These are phyloP conservation scores for Deilephila porcellus DNA, from an alignment of 2,888 invertebrate species.

Conservation along the genomic window DNA sequence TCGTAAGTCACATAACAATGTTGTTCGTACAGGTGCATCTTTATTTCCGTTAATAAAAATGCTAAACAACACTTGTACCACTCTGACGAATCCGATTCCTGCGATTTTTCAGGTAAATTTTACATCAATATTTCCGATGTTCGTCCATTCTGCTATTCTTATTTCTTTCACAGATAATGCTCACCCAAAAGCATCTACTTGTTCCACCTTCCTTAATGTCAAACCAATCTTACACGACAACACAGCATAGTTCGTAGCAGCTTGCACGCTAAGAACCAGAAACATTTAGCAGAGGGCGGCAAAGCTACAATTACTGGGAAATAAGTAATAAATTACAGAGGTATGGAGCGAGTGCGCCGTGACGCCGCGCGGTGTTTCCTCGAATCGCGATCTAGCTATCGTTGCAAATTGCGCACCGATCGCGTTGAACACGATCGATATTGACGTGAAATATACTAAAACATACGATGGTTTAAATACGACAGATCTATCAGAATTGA, in stretches of 20 bases:
- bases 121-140: no score
- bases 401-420: conserved; percentile 72
- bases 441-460: conserved; percentile 11
- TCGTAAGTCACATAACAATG: no score
- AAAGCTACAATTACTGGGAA: conserved; percentile 76
- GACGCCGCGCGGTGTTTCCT: conserved; percentile 71
- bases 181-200: not conserved
- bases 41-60: no score
- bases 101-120: no score
- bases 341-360: conserved; percentile 69
- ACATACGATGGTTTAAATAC: not conserved
- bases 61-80: no score
- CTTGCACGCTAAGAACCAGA: conserved; percentile 54
- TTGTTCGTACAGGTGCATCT: no score
- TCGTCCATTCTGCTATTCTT: no score
- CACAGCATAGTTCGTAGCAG: conserved; percentile 39
- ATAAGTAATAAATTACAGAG: conserved; percentile 64
- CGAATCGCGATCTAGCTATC: conserved; percentile 74
- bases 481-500: no score
- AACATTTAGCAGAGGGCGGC: conserved; percentile 66
- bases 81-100: no score
- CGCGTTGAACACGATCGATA: conserved; percentile 70
- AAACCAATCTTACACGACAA: not conserved
- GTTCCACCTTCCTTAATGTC: not conserved
- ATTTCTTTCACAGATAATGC: no score